Percentiles rank a stretch among this genome's conserved stretches.
Evolutionary conservation across 2,113 vertebrate species (phyloP).

Genomic region (Petrocephalus microphthalmus): DNA sequence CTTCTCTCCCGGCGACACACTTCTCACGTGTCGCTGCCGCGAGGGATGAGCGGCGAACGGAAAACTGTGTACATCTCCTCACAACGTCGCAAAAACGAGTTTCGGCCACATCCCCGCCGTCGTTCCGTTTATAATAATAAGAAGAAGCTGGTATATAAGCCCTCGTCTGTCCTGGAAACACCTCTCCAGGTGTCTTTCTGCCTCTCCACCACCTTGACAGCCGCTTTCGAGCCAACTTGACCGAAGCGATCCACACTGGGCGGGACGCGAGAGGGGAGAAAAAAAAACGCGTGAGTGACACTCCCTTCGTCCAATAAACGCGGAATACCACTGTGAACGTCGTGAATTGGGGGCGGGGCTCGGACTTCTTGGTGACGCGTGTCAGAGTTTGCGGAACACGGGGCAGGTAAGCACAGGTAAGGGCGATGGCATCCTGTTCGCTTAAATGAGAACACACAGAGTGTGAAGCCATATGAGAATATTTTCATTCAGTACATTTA

Average conservation of each 20-base stretch:
- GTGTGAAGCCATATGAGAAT: not conserved
- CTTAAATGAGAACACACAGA: not conserved
- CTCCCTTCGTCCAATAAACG: not conserved
- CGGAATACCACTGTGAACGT: not conserved
- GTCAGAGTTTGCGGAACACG: not conserved
- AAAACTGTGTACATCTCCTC: not conserved
- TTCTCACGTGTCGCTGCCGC: not conserved
- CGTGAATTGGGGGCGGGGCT: not conserved
- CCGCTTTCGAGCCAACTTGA: not conserved
- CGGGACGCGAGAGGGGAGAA: not conserved
- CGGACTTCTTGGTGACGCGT: not conserved
- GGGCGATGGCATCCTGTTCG: not conserved
- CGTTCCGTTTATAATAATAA: not conserved
- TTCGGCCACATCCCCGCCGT: not conserved
- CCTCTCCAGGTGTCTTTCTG: not conserved
- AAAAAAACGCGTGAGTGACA: not conserved
- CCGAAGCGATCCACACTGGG: not conserved
- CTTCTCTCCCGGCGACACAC: not conserved
- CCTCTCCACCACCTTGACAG: not conserved
- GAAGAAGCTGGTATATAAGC: not conserved
- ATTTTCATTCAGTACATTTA: not conserved
- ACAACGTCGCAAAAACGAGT: not conserved
- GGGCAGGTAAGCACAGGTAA: constrained; percentile 6
- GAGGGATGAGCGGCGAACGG: not conserved
- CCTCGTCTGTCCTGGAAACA: not conserved